These are phyloP conservation scores for Grammomys dolichurus DNA, from an alignment of 2,113 vertebrate species.

Conservation along the genomic window DNA sequence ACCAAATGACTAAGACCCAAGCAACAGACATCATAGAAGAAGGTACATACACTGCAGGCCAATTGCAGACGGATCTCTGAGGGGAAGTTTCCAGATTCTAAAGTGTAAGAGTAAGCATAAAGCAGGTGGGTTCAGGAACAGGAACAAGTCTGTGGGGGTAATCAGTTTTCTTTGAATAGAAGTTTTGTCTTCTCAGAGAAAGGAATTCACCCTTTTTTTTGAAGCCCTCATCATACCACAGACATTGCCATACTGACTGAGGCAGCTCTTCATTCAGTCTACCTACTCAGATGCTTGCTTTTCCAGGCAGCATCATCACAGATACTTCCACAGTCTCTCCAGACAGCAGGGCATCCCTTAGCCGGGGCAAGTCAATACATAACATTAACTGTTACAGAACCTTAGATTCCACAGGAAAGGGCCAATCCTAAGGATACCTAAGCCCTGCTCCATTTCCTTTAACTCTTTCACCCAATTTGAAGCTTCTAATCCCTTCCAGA, in stretches of 20 bases:
- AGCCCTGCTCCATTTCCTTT: background rate
- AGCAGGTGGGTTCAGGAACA: background rate
- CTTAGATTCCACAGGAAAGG: background rate
- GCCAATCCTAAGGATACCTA: background rate
- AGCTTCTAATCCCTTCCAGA: background rate
- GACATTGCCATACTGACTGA: background rate
- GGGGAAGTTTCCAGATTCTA: background rate
- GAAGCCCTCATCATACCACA: background rate
- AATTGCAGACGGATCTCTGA: background rate
- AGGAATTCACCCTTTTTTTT: background rate
- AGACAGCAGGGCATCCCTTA: background rate
- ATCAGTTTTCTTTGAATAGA: background rate
- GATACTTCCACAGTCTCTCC: background rate
- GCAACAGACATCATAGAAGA: background rate
- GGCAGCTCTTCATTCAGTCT: background rate
- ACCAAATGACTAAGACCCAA: background rate
- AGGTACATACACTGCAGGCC: background rate
- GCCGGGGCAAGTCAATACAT: background rate
- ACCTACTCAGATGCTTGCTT: background rate
- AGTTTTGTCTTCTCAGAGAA: background rate
- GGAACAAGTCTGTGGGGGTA: background rate
- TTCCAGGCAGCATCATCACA: background rate
- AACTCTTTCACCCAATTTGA: background rate
- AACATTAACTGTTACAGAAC: background rate
- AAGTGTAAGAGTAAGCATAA: background rate